Percentiles rank a stretch among this genome's conserved stretches.
These are phyloP conservation scores for Noctua janthina DNA, from an alignment of 2,888 invertebrate genomes.

Conservation along the genomic window DNA sequence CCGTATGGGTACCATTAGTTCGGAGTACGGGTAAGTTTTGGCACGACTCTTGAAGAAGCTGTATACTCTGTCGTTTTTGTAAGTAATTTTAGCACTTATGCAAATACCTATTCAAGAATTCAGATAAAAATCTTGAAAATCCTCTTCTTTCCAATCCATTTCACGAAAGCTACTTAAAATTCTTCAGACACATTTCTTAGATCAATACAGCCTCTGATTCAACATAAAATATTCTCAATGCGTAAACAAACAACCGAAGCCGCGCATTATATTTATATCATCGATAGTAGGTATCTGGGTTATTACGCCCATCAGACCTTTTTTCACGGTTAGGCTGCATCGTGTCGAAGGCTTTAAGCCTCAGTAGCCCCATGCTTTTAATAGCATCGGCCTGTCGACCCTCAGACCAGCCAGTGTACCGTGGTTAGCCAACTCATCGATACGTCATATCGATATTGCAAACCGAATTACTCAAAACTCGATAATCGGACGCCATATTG, in stretches of 20 bases:
- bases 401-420: conserved; percentile 74
- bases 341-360: conserved; percentile 75
- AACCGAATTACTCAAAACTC: conserved; percentile 45
- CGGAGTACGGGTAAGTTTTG: conserved; percentile 38
- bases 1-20: neutral
- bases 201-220: conserved; percentile 31
- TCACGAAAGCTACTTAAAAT: conserved; percentile 29
- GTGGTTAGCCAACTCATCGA: conserved; percentile 73
- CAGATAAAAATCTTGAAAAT: neutral
- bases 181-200: conserved; percentile 20
- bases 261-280: conserved; percentile 47
- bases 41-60: neutral
- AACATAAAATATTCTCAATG: conserved; percentile 20
- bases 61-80: neutral
- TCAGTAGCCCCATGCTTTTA: conserved; percentile 78
- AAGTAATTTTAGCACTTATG: neutral
- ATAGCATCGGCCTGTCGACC: conserved; percentile 77
- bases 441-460: conserved; percentile 67
- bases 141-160: neutral
- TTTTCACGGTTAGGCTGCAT: conserved; percentile 81
- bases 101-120: neutral
- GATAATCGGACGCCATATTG: conserved; percentile 55
- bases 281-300: conserved; percentile 75
- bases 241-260: conserved; percentile 45
- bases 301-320: conserved; percentile 79